Percentiles rank a stretch among this genome's conserved stretches.
phyloP scores from a whole-genome alignment of 2,113 vertebrate species.

The Apeltes quadracus region DNA sequence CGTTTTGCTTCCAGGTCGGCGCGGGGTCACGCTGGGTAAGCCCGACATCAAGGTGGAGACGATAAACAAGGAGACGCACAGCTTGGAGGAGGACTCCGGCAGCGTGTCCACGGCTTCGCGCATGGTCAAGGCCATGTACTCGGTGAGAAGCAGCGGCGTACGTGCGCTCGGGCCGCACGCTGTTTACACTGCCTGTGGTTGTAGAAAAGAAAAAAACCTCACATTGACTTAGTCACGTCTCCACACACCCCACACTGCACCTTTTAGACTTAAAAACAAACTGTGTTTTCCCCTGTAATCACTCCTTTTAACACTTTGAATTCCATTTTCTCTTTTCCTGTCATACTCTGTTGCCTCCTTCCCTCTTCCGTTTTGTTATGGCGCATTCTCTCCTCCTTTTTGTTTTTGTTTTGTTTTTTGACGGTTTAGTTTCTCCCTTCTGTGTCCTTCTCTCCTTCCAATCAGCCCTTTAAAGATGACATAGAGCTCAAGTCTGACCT shows the following conservation, averaged over 20 bases:
- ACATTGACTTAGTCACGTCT: constrained; percentile 60
- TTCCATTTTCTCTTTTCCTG: constrained; percentile 65
- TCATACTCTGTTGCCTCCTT: constrained; percentile 63
- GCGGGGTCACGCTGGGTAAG: constrained; percentile 94
- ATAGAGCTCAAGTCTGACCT: constrained; percentile 95
- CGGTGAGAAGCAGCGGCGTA: constrained; percentile 80
- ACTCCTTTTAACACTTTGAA: constrained; percentile 67
- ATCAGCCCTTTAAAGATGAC: constrained; percentile 95
- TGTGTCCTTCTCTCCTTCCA: constrained; percentile 84
- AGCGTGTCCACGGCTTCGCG: constrained; percentile 93
- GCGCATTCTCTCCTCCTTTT: constrained; percentile 56
- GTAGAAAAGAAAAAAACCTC: constrained; percentile 35
- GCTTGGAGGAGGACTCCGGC: constrained; percentile 91
- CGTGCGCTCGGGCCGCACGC: constrained; percentile 39
- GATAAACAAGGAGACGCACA: constrained; percentile 94
- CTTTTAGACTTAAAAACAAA: constrained; percentile 46
- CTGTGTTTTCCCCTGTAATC: constrained; percentile 46
- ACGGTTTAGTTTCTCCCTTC: constrained; percentile 85
- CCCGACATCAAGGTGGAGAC: constrained; percentile 98
- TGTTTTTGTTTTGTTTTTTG: constrained; percentile 76
- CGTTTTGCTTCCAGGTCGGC: constrained; percentile 86
- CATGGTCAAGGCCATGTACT: constrained; percentile 98
- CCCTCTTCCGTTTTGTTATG: constrained; percentile 60
- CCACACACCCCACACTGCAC: constrained; percentile 24
- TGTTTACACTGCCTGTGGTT: constrained; percentile 65